Base-by-base conservation (phyloP, 2,888 invertebrate species). In the Agrotis exclamationis region DNA sequence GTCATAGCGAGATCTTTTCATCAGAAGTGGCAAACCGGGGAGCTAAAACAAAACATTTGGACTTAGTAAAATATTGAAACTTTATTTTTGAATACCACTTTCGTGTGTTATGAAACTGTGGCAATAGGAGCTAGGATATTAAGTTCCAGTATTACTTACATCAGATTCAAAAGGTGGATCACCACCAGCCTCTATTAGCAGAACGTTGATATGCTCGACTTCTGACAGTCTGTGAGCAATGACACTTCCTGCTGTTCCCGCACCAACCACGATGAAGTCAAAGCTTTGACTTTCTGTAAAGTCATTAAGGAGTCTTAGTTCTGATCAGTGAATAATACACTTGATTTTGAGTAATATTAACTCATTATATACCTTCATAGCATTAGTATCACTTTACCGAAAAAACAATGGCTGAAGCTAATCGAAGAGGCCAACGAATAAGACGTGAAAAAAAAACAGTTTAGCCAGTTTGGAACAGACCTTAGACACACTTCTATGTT, bases 161-260 rank as follows among this genome's bases (percentile, higher is more conserved):
- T 86, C 80, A 64, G 88, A 85, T 18, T 89, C 89, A 14, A 87
- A 18, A 22, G 88, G 87, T 0, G 90, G 90, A 64, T 89, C 85
- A 4, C 82, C 90, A 13, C 91, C 91, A 28, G 90, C 90, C 63
- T 91, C 91, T 2, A 91, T 84, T 13, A 89, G 80, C 9, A 90
- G 64, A 0, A 91, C 87, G 1, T 74, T 85, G 33, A 86, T 47
- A 47, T 82, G 50, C 11, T 80, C 51, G 5, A 83, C 66, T 71
- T 90, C 89, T 3, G 87, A 77, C 6, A 91, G 77, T 54, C 90
- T 81, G 50, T 85, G 84, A 1, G 89, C 91, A 0, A 91, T 45
- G 0, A 91, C 75, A 47, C 88, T 80, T 0, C 91, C 91, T 0
- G 88, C 90, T 3, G 89, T 80, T 0, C 91, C 91, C 0, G 85